phyloP scores from a whole-genome alignment of 2,113 vertebrate species.

The Prinia subflava region DNA sequence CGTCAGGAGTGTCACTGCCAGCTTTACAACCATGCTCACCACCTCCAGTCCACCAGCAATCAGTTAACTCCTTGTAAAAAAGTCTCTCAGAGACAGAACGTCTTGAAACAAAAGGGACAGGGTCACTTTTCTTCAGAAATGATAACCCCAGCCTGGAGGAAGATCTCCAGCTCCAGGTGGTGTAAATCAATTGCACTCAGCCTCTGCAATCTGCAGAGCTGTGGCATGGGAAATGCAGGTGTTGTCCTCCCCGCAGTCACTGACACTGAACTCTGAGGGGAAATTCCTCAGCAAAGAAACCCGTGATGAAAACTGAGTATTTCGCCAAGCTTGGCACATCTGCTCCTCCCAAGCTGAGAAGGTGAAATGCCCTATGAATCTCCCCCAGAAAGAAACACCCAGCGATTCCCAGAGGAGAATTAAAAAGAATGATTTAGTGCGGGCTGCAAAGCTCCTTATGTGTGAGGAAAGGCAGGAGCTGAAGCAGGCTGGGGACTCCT shows the following conservation, averaged over 20 bases:
- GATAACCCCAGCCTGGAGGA: conserved; percentile 2
- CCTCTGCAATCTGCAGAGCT: not conserved
- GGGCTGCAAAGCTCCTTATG: not conserved
- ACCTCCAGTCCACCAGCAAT: not conserved
- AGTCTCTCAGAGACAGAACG: not conserved
- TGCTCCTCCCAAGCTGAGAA: not conserved
- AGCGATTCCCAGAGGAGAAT: not conserved
- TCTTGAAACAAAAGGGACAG: not conserved
- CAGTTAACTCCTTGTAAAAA: conserved; percentile 26
- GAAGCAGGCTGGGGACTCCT: not conserved
- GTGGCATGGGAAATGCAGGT: conserved; percentile 8
- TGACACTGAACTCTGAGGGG: not conserved
- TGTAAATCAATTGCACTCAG: not conserved
- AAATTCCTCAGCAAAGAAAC: not conserved
- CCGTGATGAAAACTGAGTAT: not conserved
- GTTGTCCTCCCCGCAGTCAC: not conserved
- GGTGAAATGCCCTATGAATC: not conserved
- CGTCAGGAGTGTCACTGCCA: not conserved
- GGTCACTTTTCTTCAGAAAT: not conserved
- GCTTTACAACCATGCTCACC: not conserved
- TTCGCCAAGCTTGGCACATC: not conserved
- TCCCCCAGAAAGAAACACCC: not conserved
- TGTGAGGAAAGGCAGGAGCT: not conserved
- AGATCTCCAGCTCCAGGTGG: not conserved
- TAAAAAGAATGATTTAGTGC: not conserved